A percentile compares a stretch with the other conserved stretches of the same genome.
These are phyloP conservation scores for Podocnemis expansa DNA, from an alignment of 2,113 vertebrate species.

Conservation along the genomic window DNA sequence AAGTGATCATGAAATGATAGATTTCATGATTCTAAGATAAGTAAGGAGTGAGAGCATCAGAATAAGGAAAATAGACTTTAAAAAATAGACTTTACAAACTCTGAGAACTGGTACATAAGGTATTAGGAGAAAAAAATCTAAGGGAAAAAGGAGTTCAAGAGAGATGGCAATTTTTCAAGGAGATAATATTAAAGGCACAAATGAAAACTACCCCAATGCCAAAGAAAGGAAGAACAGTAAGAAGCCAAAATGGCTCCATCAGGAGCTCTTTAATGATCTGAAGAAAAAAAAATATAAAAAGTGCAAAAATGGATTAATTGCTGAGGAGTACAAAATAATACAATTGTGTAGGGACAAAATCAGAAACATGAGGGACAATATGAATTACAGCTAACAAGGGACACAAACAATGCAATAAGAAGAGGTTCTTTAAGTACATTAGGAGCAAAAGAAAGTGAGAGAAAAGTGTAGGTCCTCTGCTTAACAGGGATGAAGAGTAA, in stretches of 20 bases:
- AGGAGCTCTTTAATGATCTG: neutral
- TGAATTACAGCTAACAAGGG: neutral
- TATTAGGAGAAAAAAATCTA: neutral
- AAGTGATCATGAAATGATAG: neutral
- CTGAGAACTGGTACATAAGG: neutral
- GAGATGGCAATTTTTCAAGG: neutral
- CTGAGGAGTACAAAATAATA: neutral
- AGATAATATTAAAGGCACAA: neutral
- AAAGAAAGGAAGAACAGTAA: neutral
- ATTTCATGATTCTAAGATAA: neutral
- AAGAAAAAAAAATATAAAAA: neutral
- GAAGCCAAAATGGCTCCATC: neutral
- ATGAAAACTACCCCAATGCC: neutral
- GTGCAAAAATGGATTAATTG: neutral
- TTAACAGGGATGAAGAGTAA: neutral
- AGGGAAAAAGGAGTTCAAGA: neutral
- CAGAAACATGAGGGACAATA: neutral
- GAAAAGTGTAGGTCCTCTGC: neutral
- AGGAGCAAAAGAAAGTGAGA: neutral
- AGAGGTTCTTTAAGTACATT: neutral
- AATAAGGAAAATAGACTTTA: neutral
- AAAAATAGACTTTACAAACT: neutral
- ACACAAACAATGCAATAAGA: neutral
- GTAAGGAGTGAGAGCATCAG: neutral
- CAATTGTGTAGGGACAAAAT: neutral